Conservation (phyloP, 2,113 vertebrate genomes). For the Pungitius pungitius region DNA sequence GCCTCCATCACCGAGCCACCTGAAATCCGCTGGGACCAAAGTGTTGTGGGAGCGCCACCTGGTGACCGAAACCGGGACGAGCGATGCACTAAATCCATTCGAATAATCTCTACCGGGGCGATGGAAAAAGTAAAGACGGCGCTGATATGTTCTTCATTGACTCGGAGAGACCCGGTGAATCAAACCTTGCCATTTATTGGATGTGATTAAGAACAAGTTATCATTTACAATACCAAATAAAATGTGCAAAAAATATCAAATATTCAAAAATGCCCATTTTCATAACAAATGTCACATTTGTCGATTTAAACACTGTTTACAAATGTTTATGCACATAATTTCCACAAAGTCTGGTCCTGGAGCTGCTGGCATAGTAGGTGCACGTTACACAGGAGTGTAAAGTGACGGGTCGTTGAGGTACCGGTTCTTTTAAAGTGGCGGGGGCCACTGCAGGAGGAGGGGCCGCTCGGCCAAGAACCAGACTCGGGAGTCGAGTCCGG, state of each 20-base stretch:
- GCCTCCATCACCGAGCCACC: not conserved
- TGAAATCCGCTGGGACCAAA: conserved; percentile 1
- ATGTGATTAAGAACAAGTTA: conserved; percentile 49
- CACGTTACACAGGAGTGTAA: conserved; percentile 64
- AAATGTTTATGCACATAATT: conserved; percentile 67
- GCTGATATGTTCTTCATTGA: conserved; percentile 17
- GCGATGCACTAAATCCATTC: not conserved
- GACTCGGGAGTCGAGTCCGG: conserved; percentile 10
- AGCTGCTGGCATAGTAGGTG: conserved; percentile 67
- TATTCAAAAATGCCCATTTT: conserved; percentile 68
- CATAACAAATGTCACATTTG: conserved; percentile 58
- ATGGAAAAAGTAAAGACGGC: not conserved
- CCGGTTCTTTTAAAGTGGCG: conserved; percentile 62
- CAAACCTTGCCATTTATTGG: conserved; percentile 29
- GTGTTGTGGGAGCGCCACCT: conserved; percentile 62
- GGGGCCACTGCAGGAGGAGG: conserved; percentile 56
- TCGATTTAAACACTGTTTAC: conserved; percentile 68
- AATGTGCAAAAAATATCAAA: conserved; percentile 72
- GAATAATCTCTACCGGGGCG: conserved; percentile 17
- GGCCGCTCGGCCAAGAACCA: conserved; percentile 31
- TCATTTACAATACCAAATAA: conserved; percentile 72
- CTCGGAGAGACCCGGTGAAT: conserved; percentile 24
- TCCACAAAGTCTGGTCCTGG: conserved; percentile 61
- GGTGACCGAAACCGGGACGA: conserved; percentile 33
- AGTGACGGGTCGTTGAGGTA: conserved; percentile 65